Percentiles rank a stretch among this genome's conserved stretches.
These are phyloP conservation scores for Luscinia luscinia DNA, from an alignment of 2,797 vertebrate species.

Conservation along the genomic window DNA sequence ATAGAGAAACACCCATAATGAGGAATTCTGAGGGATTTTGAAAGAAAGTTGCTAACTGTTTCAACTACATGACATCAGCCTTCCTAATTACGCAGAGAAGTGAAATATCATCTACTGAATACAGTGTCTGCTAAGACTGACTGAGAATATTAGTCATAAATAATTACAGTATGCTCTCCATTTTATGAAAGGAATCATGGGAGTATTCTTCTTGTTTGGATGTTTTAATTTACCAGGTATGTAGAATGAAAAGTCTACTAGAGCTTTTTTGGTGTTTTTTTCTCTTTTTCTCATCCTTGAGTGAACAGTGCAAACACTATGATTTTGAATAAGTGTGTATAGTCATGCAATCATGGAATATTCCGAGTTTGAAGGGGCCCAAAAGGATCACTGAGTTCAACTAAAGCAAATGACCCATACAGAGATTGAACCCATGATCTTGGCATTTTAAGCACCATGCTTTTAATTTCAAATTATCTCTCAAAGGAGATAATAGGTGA, in stretches of 20 bases:
- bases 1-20: neutral
- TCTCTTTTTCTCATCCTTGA: neutral
- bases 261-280: neutral
- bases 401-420: neutral
- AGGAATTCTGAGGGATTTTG: neutral
- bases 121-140: neutral
- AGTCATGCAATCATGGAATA: neutral
- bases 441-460: neutral
- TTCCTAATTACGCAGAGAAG: neutral
- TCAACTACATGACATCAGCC: neutral
- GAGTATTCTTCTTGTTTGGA: neutral
- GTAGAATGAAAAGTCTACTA: neutral
- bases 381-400: neutral
- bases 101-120: neutral
- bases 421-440: neutral
- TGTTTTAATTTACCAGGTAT: neutral
- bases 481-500: neutral
- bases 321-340: neutral
- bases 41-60: neutral
- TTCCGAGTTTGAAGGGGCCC: neutral
- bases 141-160: neutral
- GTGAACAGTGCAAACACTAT: neutral
- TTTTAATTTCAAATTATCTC: neutral
- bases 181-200: neutral
- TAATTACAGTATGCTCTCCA: neutral